Conservation (phyloP, 2,797 vertebrate genomes). For the Pagetopsis macropterus region DNA sequence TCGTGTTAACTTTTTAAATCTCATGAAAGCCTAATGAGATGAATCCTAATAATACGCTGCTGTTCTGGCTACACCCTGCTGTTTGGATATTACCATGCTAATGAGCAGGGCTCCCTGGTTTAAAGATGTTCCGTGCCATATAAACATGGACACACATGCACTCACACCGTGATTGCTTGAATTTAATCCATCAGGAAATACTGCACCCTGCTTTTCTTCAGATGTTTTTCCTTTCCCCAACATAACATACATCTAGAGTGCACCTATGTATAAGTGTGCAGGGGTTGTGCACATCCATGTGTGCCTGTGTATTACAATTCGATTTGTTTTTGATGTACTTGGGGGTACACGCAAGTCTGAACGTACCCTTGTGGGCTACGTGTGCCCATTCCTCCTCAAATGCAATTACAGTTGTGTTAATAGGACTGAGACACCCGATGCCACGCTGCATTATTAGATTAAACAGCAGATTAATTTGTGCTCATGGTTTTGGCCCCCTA, state of each 20-base stretch:
- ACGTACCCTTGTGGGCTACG: conserved; percentile 59
- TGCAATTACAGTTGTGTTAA: conserved; percentile 82
- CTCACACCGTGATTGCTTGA: conserved; percentile 40
- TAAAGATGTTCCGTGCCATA: conserved; percentile 72
- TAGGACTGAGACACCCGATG: conserved; percentile 78
- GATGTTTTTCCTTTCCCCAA: conserved; percentile 36
- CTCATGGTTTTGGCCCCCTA: conserved; percentile 73
- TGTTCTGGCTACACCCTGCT: conserved; percentile 80
- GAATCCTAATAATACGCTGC: conserved; percentile 81
- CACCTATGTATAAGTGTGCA: not conserved
- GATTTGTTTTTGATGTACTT: conserved; percentile 63
- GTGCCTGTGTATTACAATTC: conserved; percentile 53
- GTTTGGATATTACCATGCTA: conserved; percentile 86
- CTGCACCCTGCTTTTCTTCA: conserved; percentile 36
- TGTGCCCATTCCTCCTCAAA: conserved; percentile 68
- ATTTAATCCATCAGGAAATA: conserved; percentile 47
- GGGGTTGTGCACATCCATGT: conserved; percentile 26
- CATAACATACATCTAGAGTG: conserved; percentile 14
- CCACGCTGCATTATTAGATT: conserved; percentile 81
- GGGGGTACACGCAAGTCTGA: conserved; percentile 50
- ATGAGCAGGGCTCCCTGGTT: conserved; percentile 79
- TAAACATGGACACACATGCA: conserved; percentile 69
- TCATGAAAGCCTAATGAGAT: conserved; percentile 88
- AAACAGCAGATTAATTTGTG: conserved; percentile 84
- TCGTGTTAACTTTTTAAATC: conserved; percentile 83